Base-by-base conservation (phyloP, 2,888 invertebrate genomes). In the Nasonia oneida region DNA sequence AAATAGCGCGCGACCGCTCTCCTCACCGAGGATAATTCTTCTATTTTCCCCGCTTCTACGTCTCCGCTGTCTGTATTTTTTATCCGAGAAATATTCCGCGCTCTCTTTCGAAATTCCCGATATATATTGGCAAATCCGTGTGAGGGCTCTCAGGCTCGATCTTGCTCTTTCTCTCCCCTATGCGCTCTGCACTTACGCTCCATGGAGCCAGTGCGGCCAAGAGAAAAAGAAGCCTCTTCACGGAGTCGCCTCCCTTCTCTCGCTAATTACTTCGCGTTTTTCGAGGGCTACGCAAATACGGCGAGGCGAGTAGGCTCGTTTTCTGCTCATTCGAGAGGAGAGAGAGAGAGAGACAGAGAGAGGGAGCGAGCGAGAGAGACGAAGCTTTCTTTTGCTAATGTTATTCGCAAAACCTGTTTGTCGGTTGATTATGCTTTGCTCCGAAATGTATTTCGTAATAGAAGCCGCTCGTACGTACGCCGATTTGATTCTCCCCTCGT, bases 261-360 rank as follows among this genome's bases (percentile, higher is more conserved):
- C 53, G 53, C 53, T 61, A 61, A 61, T 61, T 61, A 61, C 53
- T 23, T 61, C 23, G 57, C n/a, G 8, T 61, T 61, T 61, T 23
- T 61, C n/a, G 57, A 61, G 57, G 57, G 57, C 57, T 61, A n/a
- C 57, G 57, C 57, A 61, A 61, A 61, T 23, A 57, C n/a, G 57
- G 18, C 5, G 6, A 18, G 57, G 6, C 5, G n/a, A 8, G n/a
- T 61, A 61, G 18, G 23, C 57, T 61, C 57, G 57, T 23, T 23
- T 23, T 23, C 23, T 23, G 23, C 23, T 23, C 0, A 23, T 23
- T 23, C 23, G 23, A 23, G 23, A 23, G 23, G 23, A 23, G 23
- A 23, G 23, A 23, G 23, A 23, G 23, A 23, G 23, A 23, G 23
- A 23, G 23, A 23, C 0, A 23, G 23, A 23, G 23, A 23, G 23